Evolutionary conservation across 2,888 invertebrate species (phyloP).

Genomic region (Laothoe populi): DNA sequence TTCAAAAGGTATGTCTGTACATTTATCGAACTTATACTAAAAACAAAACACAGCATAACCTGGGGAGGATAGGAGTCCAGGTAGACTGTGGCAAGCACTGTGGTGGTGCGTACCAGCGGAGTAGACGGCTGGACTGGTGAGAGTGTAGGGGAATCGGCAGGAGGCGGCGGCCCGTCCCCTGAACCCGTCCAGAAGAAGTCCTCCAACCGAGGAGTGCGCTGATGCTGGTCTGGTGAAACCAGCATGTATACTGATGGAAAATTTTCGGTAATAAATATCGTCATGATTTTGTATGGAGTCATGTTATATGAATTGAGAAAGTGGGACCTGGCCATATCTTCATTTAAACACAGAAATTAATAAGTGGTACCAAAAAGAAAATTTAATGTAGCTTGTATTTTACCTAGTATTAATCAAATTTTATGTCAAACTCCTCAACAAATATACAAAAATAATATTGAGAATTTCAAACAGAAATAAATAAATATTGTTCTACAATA

Average conservation of each 20-base stretch:
- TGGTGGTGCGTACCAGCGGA: constrained; percentile 87
- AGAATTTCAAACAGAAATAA: not conserved
- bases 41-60: constrained; percentile 48
- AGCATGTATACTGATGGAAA: constrained; percentile 64
- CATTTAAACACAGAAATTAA: not conserved
- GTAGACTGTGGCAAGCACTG: constrained; percentile 89
- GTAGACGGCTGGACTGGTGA: constrained; percentile 65
- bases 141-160: constrained; percentile 78
- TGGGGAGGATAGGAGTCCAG: constrained; percentile 83
- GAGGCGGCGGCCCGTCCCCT: constrained; percentile 90
- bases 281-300: not conserved
- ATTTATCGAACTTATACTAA: too few species aligned
- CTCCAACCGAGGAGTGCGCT: constrained; percentile 86
- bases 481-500: not conserved
- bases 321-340: not conserved
- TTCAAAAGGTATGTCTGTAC: too few species aligned
- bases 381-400: too few species aligned
- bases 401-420: not conserved
- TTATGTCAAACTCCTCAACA: too few species aligned
- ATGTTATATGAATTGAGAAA: not conserved
- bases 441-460: too few species aligned
- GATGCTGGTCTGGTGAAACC: constrained; percentile 72
- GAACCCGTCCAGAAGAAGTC: constrained; percentile 96
- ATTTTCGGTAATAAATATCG: constrained; percentile 26
- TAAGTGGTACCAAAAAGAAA: too few species aligned